Conservation (phyloP, 2,888 invertebrate species). For the Charanyca ferruginea region DNA sequence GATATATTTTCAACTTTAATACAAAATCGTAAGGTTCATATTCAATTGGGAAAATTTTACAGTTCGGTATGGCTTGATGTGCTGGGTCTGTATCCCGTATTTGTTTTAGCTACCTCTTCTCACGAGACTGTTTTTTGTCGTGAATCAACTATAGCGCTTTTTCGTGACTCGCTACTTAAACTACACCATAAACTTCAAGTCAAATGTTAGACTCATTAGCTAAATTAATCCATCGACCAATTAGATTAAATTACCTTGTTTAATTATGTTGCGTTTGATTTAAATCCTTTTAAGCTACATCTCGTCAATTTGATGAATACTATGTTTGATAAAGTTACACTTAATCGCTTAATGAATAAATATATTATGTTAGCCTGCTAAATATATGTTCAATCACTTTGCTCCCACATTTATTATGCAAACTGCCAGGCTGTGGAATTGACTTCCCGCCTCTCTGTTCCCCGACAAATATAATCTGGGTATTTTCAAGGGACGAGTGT, state of each 20-base stretch:
- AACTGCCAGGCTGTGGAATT: no score
- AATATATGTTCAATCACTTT: no score
- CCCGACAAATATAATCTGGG: no score
- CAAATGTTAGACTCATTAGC: conserved; percentile 45
- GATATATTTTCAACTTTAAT: no score
- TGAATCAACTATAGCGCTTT: conserved; percentile 25
- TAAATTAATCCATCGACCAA: conserved; percentile 25
- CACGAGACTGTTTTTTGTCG: conserved; percentile 35
- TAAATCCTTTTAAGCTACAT: conserved; percentile 8
- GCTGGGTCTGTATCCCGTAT: no score
- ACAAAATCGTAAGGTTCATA: no score
- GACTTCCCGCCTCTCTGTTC: no score
- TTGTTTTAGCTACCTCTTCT: conserved; percentile 8
- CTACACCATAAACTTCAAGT: conserved; percentile 30
- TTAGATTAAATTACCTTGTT: conserved; percentile 25
- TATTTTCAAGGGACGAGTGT: no score
- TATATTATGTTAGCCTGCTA: no score
- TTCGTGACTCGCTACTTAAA: conserved; percentile 40
- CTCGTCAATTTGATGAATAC: neutral
- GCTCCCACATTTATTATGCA: no score
- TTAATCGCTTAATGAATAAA: neutral
- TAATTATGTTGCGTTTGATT: conserved; percentile 25
- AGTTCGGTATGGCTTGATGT: no score
- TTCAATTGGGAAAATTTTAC: no score
- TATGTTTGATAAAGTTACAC: conserved; percentile 10